Percentiles rank a stretch among this genome's conserved stretches.
phyloP scores from a whole-genome alignment of 2,797 vertebrate genomes.

The Champsocephalus esox region DNA sequence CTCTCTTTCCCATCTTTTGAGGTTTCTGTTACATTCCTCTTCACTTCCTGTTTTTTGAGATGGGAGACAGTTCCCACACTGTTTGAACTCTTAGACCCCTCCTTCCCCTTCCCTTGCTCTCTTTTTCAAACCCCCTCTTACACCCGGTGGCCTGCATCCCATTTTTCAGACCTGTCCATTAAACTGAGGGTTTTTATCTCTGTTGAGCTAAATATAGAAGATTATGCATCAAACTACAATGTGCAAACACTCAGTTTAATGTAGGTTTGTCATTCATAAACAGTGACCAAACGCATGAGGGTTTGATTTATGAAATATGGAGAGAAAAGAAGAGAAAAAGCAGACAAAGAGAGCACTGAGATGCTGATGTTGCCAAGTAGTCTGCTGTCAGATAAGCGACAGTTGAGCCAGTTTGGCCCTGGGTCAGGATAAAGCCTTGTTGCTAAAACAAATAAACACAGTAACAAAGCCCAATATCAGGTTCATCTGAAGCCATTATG shows the following conservation, averaged over 20 bases:
- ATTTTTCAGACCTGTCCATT: conserved; percentile 47
- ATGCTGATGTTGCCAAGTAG: conserved; percentile 52
- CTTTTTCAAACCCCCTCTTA: conserved; percentile 30
- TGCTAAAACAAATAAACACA: conserved; percentile 81
- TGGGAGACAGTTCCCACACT: conserved; percentile 80
- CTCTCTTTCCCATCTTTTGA: conserved; percentile 69
- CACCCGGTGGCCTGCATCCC: conserved; percentile 42
- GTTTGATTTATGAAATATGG: conserved; percentile 21
- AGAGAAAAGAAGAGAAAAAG: conserved; percentile 27
- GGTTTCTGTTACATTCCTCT: conserved; percentile 75
- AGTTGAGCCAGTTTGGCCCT: conserved; percentile 63
- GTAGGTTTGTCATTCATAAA: background rate
- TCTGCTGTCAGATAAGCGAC: conserved; percentile 66
- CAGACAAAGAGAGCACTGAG: conserved; percentile 25
- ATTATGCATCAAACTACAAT: background rate
- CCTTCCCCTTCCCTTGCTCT: conserved; percentile 42
- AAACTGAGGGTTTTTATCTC: conserved; percentile 18
- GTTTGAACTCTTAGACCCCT: conserved; percentile 66
- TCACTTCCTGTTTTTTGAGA: conserved; percentile 75
- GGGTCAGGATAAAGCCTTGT: conserved; percentile 74
- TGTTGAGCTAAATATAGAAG: conserved; percentile 10
- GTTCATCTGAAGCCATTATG: conserved; percentile 72
- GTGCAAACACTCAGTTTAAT: background rate
- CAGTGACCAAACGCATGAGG: background rate
- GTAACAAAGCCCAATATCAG: conserved; percentile 76